phyloP scores from a whole-genome alignment of 2,113 vertebrate species.

The Nansenia antarctica region DNA sequence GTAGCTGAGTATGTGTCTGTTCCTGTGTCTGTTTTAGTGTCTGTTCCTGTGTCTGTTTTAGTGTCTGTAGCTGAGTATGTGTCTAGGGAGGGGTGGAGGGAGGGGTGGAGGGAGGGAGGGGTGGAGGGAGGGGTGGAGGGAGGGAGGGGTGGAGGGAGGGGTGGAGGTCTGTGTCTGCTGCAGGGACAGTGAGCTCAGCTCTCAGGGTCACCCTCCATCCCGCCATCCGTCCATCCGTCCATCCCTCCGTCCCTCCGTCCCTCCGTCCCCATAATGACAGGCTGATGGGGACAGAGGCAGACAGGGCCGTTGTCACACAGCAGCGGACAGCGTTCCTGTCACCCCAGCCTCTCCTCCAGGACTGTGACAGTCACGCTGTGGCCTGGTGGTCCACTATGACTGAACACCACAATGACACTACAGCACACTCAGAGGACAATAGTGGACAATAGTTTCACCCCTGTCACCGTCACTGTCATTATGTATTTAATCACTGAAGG shows the following conservation, averaged over 20 bases:
- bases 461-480: constrained; percentile 10
- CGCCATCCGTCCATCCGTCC: no score
- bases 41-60: not conserved
- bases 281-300: constrained; percentile 41
- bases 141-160: not conserved
- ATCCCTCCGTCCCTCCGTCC: no score
- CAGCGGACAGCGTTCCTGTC: constrained; percentile 39
- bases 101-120: not conserved
- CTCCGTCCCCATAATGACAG: constrained; percentile 44
- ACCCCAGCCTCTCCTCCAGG: constrained; percentile 41
- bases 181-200: not conserved
- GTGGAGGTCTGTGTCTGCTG: no score
- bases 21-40: not conserved
- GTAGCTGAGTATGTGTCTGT: not conserved
- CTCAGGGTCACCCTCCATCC: constrained; percentile 27
- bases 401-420: constrained; percentile 19
- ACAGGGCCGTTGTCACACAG: constrained; percentile 38
- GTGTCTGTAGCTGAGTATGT: not conserved
- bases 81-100: not conserved
- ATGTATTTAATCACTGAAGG: not conserved
- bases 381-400: constrained; percentile 39
- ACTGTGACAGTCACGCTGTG: constrained; percentile 55
- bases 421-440: constrained; percentile 19
- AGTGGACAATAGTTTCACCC: not conserved
- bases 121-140: not conserved